These are phyloP conservation scores for Telmatherina bonti DNA, from an alignment of 2,797 vertebrate species.

Conservation along the genomic window DNA sequence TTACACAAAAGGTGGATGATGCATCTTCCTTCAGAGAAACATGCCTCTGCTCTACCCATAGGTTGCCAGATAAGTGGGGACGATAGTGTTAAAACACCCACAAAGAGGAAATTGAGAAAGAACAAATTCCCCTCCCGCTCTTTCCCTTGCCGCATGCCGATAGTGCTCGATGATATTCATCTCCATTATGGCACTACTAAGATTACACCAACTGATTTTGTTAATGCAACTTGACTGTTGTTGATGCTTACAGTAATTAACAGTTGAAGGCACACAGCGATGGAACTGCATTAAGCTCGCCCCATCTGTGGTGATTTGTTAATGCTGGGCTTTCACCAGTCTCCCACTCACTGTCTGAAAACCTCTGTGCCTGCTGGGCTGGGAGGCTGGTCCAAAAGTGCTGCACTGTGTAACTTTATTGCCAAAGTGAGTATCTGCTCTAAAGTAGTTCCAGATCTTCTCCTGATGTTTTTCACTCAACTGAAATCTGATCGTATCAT, in stretches of 20 bases:
- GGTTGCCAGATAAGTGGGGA: constrained; percentile 38
- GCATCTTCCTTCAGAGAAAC: constrained; percentile 42
- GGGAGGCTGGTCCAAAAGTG: constrained; percentile 35
- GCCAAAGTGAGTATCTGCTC: constrained; percentile 30
- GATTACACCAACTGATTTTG: constrained; percentile 64
- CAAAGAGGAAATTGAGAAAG: constrained; percentile 40
- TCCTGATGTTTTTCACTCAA: constrained; percentile 30
- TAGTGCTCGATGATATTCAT: constrained; percentile 57
- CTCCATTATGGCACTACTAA: constrained; percentile 63
- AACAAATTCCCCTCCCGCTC: constrained; percentile 37
- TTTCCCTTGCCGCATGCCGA: constrained; percentile 33
- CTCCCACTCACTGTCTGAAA: constrained; percentile 57
- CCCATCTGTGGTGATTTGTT: constrained; percentile 49
- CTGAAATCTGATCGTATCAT: constrained; percentile 24
- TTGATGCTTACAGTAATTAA: constrained; percentile 69
- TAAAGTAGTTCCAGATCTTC: constrained; percentile 41
- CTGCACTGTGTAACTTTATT: constrained; percentile 41
- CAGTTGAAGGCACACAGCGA: constrained; percentile 37
- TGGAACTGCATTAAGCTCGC: constrained; percentile 39
- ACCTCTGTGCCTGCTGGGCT: constrained; percentile 20
- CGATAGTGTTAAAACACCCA: constrained; percentile 57
- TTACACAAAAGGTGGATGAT: constrained; percentile 45
- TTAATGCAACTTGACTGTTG: constrained; percentile 67
- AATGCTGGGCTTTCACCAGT: constrained; percentile 56
- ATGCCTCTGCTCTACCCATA: constrained; percentile 33